phyloP scores from a whole-genome alignment of 2,113 vertebrate genomes.

The Terrapene triunguis region DNA sequence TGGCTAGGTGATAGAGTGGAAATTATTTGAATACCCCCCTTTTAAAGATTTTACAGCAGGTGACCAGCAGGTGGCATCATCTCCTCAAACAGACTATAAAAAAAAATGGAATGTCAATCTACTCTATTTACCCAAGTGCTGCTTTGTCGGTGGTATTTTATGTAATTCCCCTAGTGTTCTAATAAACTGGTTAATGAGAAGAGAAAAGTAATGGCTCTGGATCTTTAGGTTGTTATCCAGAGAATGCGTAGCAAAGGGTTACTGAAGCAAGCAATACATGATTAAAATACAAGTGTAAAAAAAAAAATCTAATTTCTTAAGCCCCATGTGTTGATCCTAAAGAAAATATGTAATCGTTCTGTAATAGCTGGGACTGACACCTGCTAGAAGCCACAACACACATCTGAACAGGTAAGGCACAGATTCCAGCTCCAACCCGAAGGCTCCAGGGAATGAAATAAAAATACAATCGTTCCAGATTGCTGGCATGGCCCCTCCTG shows the following conservation, averaged over 20 bases:
- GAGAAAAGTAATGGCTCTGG: not conserved
- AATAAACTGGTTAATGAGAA: not conserved
- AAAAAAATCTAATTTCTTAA: not conserved
- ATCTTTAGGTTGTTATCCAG: not conserved
- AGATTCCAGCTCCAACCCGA: not conserved
- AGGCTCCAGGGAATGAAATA: not conserved
- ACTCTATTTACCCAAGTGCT: not conserved
- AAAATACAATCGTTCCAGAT: not conserved
- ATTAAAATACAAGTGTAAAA: too few relatives aligned
- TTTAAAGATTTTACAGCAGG: not conserved
- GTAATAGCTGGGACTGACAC: not conserved
- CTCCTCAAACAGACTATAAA: not conserved
- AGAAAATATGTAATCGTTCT: not conserved
- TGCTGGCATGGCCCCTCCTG: not conserved
- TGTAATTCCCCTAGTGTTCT: not conserved
- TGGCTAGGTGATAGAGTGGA: not conserved
- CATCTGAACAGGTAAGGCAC: not conserved
- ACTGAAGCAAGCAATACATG: not conserved
- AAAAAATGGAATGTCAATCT: not conserved
- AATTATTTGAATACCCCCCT: not conserved
- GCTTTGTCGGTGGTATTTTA: not conserved
- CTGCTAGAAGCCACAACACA: not conserved
- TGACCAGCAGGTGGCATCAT: not conserved
- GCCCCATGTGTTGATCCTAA: not conserved
- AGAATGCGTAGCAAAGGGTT: not conserved